Conservation (phyloP, 2,888 invertebrate species). For the Lamproptera curius region DNA sequence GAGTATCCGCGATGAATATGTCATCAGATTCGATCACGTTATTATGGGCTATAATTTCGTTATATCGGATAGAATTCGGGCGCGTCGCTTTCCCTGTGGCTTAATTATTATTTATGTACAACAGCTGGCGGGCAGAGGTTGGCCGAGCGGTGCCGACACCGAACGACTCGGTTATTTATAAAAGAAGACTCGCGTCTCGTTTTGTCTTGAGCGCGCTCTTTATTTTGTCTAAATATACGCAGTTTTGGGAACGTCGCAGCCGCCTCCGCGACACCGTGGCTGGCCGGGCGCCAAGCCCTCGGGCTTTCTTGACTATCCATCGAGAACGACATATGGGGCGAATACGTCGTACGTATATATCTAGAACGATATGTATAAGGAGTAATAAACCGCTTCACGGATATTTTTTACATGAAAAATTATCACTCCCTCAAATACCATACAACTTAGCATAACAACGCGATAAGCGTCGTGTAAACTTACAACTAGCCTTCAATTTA, state of each 20-base stretch:
- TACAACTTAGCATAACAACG: too few relatives aligned
- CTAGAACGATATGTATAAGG: slow-evolving; percentile 14
- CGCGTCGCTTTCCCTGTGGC: slow-evolving; percentile 64
- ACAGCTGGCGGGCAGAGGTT: slow-evolving; percentile 74
- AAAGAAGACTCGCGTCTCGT: slow-evolving; percentile 77
- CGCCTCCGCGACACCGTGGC: slow-evolving; percentile 63
- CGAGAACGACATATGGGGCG: slow-evolving; percentile 45
- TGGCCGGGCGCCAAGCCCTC: slow-evolving; percentile 64
- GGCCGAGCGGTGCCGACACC: slow-evolving; percentile 62
- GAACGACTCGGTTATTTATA: slow-evolving; percentile 76
- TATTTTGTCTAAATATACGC: slow-evolving; percentile 79
- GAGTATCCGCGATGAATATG: too few relatives aligned
- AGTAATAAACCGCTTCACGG: too few relatives aligned
- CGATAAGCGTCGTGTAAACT: too few relatives aligned
- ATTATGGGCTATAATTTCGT: too few relatives aligned
- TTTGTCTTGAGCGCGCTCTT: slow-evolving; percentile 77
- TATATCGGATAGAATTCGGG: slow-evolving; percentile 29
- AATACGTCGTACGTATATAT: slow-evolving; percentile 22
- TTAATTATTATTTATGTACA: slow-evolving; percentile 77
- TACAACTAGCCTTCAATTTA: too few relatives aligned
- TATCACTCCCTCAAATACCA: too few relatives aligned
- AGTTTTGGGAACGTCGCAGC: slow-evolving; percentile 76
- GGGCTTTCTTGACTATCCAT: slow-evolving; percentile 59
- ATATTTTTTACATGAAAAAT: too few relatives aligned
- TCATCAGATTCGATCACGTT: too few relatives aligned